Evolutionary conservation across 2,113 vertebrate species (phyloP).

Genomic region (Morone chrysops): DNA sequence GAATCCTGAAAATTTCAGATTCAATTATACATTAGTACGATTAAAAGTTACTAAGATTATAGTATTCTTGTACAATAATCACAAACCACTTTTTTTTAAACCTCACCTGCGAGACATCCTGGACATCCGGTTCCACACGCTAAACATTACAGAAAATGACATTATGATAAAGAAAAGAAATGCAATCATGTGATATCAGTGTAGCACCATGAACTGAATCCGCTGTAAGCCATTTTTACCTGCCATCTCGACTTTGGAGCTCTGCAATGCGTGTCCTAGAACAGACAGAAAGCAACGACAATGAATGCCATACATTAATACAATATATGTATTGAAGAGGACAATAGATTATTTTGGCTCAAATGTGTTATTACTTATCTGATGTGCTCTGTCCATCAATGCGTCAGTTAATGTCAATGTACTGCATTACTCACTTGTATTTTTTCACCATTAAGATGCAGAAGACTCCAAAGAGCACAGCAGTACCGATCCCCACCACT

Average conservation of each 20-base stretch:
- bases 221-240: constrained; percentile 47
- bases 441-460: constrained; percentile 73
- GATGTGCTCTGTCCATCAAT: neutral
- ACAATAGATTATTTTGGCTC: neutral
- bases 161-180: neutral
- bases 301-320: too few relatives aligned
- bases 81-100: neutral
- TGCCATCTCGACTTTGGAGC: constrained; percentile 67
- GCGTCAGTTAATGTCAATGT: neutral
- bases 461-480: constrained; percentile 61
- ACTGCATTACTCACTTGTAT: constrained; percentile 74
- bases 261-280: constrained; percentile 71
- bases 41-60: neutral
- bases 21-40: neutral
- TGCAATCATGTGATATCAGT: neutral
- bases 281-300: neutral
- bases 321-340: neutral
- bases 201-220: neutral
- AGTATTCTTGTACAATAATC: neutral
- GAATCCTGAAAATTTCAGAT: constrained; percentile 51
- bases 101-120: constrained; percentile 77
- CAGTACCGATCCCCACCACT: constrained; percentile 33
- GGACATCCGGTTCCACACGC: constrained; percentile 75
- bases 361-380: neutral
- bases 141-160: constrained; percentile 41